These are phyloP conservation scores for Clepsis dumicolana DNA, from an alignment of 2,888 invertebrate species.

Conservation along the genomic window DNA sequence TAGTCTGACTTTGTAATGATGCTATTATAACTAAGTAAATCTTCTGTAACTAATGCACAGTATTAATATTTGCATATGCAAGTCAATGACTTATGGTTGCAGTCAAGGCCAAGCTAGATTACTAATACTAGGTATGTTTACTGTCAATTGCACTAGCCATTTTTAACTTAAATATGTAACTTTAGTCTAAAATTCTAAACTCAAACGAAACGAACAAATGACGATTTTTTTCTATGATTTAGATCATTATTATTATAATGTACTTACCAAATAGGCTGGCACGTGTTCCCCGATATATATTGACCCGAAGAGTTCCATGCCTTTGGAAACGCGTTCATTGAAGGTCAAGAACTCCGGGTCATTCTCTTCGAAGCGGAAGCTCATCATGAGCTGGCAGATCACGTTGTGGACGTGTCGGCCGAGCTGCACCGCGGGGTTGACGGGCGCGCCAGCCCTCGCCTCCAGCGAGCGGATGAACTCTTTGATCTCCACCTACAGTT, in stretches of 20 bases:
- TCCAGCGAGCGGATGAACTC: constrained; percentile 87
- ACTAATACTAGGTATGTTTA: background rate
- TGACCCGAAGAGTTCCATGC: constrained; percentile 91
- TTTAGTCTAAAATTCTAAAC: background rate
- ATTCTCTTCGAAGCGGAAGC: constrained; percentile 89
- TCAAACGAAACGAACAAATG: background rate
- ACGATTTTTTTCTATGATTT: background rate
- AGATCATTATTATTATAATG: background rate
- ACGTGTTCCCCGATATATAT: constrained; percentile 90
- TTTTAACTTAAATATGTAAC: background rate
- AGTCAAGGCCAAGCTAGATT: constrained; percentile 1
- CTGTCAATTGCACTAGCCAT: background rate
- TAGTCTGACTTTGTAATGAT: background rate
- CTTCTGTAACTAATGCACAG: no score
- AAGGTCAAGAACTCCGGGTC: constrained; percentile 89
- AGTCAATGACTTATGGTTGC: background rate
- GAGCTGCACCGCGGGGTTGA: constrained; percentile 88
- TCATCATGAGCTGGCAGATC: constrained; percentile 93
- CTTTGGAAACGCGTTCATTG: constrained; percentile 91
- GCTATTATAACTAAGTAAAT: background rate
- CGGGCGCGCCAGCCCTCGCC: constrained; percentile 83
- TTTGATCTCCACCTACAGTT: constrained; percentile 87
- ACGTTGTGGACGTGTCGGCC: constrained; percentile 92
- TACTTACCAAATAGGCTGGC: constrained; percentile 85
- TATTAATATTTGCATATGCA: constrained; percentile 1